Evolutionary conservation across 1,140 invertebrate genomes (phyloP), one percentile per base, ranked within the genome.

Genomic region (Ceratitis capitata): DNA sequence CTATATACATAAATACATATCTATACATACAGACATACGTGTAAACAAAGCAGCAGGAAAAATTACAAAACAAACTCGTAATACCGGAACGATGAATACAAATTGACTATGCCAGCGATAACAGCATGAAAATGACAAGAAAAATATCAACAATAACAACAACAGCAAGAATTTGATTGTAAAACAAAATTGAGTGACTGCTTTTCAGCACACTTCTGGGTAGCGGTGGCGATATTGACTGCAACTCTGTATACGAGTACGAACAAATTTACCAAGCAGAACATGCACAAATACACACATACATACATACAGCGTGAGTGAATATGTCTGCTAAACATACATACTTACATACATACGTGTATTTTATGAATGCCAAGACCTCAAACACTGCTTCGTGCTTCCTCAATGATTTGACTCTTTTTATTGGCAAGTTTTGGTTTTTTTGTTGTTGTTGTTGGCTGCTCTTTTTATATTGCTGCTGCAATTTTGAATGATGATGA

Each of bases 51-150:
- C 35, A 78, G 69, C 19, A 23, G 23, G n/a, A 45, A 78, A 45
- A 47, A 78, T 78, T 78, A 78, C 45, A 78, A 78, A 78, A 45
- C 39, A 78, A 78, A 78, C 69, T 78, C n/a, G 69, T 45, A 78
- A 78, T 32, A 78, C 69, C 69, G 39, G 69, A 78, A 78, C 39
- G 69, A 47, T 78, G 69, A 45, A 78, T 78, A 78, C 19, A 78
- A 78, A 78, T 78, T 78, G 69, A 78, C 69, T 78, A n/a, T 26
- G 69, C 39, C 2, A 78, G 23, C 69, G 69, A 78, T 78, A 74
- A 78, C 69, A 78, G n/a, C n/a, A 78, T 47, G 19, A 45, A 78
- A 45, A 78, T 10, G 39, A 78, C 69, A 56, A n/a, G n/a, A 56
- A 6, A 47, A 5, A 47, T 47, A 47, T 6, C 51, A 45, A 78